Base-by-base conservation (phyloP, 2,113 vertebrate species). In the Pluvianellus socialis region DNA sequence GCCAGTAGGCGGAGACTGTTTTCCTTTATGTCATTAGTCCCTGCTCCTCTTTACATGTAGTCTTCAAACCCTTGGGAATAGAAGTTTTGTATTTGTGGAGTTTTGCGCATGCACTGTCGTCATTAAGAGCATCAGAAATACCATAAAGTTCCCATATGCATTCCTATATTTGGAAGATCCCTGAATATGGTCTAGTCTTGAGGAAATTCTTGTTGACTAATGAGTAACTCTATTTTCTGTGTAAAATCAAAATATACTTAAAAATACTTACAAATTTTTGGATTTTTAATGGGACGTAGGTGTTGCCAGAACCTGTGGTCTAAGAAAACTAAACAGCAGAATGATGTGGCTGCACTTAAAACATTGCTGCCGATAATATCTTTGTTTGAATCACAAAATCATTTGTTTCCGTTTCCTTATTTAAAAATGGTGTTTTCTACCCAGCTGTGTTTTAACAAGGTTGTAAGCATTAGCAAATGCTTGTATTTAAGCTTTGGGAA, bases 401-500 rank as follows among this genome's bases (percentile, higher is more conserved):
- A 70, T 85, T 96, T 90, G 19, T 76, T 87, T 96, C 12, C 14
- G 13, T 81, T 96, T 85, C 47, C 11, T 35, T 84, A 53, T 56
- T 94, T 86, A 24, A 95, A 90, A 93, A 68, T 44, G 15, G 19
- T 22, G 21, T n/a, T 74, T 92, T 88, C 55, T 96, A 72, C 71
- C 79, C 82, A 88, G n/a, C 72, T 95, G 62, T 72, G 35, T 75
- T 90, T 58, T 68, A 92, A 52, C 40, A 45, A 8, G 23, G 10
- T 87, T 75, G 61, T 62, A 84, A 81, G 35, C 74, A 82, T 55
- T 88, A 91, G 42, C 19, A 75, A 59, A 76, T 79, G 12, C 92
- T 95, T 97, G 58, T 81, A 42, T 52, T 77, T 87, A 35, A 87
- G 62, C 53, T 94, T 88, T 87, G 61, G 84, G 91, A 81, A 75